phyloP scores from a whole-genome alignment of 2,888 invertebrate genomes.

The Seira ritae region DNA sequence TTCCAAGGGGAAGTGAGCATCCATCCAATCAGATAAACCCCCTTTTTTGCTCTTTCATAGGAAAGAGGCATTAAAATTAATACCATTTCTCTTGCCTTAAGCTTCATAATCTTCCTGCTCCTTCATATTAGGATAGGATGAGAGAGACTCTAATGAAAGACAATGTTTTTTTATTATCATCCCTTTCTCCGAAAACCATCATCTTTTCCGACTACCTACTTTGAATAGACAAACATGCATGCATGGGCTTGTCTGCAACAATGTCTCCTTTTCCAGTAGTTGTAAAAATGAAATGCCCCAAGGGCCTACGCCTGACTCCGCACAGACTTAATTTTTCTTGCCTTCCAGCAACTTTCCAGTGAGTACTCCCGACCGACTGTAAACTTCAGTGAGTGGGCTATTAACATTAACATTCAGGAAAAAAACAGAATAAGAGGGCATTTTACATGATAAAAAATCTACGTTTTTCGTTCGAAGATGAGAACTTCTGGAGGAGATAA shows the following conservation, averaged over 20 bases:
- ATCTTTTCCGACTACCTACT: background rate
- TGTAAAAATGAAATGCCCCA: background rate
- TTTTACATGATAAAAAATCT: background rate
- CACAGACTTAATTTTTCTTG: background rate
- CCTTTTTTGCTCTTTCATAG: too few species aligned
- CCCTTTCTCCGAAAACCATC: background rate
- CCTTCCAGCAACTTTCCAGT: background rate
- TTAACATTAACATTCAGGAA: background rate
- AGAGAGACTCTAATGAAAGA: background rate
- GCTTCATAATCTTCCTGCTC: conserved; percentile 6
- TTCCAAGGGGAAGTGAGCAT: too few species aligned
- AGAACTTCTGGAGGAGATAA: background rate
- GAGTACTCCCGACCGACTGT: background rate
- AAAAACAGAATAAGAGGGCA: background rate
- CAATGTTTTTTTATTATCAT: background rate
- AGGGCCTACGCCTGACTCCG: background rate
- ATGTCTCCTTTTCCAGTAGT: background rate
- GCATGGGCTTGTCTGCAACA: background rate
- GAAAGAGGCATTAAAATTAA: conserved; percentile 24
- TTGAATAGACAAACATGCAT: background rate
- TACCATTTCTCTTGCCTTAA: conserved; percentile 15
- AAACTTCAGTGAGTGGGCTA: background rate
- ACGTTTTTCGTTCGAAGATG: background rate
- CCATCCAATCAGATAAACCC: too few species aligned
- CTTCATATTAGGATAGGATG: conserved; percentile 1